phyloP scores from a whole-genome alignment of 2,888 invertebrate genomes.

The Ditula angustiorana region DNA sequence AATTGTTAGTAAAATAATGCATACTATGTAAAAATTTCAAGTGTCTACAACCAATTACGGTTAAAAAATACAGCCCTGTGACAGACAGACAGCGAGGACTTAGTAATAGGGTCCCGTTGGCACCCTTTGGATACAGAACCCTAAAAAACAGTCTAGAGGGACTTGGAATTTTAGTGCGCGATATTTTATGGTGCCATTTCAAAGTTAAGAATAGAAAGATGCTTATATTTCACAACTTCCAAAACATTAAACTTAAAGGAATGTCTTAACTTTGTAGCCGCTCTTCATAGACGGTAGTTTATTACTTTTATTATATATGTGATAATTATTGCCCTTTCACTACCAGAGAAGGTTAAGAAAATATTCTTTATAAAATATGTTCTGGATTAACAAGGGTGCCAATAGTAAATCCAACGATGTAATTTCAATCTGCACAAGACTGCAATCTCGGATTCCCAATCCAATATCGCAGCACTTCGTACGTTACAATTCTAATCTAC shows the following conservation, averaged over 20 bases:
- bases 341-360: background rate
- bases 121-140: too few species aligned
- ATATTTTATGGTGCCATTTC: background rate
- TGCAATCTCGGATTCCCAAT: conserved; percentile 24
- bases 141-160: background rate
- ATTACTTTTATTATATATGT: conserved; percentile 5
- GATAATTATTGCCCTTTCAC: background rate
- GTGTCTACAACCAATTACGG: too few species aligned
- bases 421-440: conserved; percentile 20
- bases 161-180: conserved; percentile 5
- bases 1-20: too few species aligned
- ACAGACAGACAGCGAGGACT: too few species aligned
- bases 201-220: conserved; percentile 14
- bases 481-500: conserved; percentile 36
- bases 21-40: too few species aligned
- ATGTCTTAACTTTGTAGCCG: conserved; percentile 1
- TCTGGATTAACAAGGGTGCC: conserved; percentile 17
- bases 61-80: too few species aligned
- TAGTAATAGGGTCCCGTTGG: too few species aligned
- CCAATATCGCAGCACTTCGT: conserved; percentile 29
- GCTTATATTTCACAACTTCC: conserved; percentile 17
- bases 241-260: conserved; percentile 11
- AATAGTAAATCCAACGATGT: conserved; percentile 2
- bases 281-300: conserved; percentile 8
- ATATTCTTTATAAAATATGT: background rate